Base-by-base conservation (phyloP, 2,888 invertebrate species). In the Strigamia transsilvanica region DNA sequence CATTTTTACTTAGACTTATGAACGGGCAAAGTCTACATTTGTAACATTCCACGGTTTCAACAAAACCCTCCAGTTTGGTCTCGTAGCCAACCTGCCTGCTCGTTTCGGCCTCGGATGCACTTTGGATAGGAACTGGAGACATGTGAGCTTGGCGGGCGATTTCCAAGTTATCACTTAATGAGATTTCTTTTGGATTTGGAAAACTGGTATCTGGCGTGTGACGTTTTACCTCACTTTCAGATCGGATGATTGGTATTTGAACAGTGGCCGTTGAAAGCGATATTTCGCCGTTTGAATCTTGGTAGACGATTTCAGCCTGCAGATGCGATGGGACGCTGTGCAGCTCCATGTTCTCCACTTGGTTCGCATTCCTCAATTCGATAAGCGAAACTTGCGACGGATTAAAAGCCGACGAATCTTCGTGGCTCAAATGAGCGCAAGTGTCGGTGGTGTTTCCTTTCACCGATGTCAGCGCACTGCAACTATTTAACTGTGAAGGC, bases 21-120 rank as follows among this genome's bases (percentile, higher is more conserved):
- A 89, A 91, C 9, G 90, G 90, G 85, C 91, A 91, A 10, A 90
- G 89, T 84, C 89, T 90, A 84, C 91, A 91, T 86, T 90, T 89
- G 85, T 89, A 91, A 84, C 91, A 90, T 79, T 86, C 86, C 86
- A 87, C 87, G 12, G 82, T 82, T 80, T 83, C 83, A 2, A 83
- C 82, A 9, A 83, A 56, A 21, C 82, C 61, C 15, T 82, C 83
- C 12, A 83, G 38, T n/a, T 80, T 80, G n/a, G 34, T 80, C 15
- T 42, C 18, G 27, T 80, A 41, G 23, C 23, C 18, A 46, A 46
- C 46, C 5, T 13, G 46, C 15, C 46, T 46, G 13, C 15, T 46
- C 13, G 46, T 46, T 46, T 5, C 46, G 46, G n/a, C 15, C n/a
- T 10, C 46, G 5, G 46, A 46, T 46, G 46, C 51, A 80, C 13